Conservation (phyloP, 2,888 invertebrate species). For the Conchocele bisecta region DNA sequence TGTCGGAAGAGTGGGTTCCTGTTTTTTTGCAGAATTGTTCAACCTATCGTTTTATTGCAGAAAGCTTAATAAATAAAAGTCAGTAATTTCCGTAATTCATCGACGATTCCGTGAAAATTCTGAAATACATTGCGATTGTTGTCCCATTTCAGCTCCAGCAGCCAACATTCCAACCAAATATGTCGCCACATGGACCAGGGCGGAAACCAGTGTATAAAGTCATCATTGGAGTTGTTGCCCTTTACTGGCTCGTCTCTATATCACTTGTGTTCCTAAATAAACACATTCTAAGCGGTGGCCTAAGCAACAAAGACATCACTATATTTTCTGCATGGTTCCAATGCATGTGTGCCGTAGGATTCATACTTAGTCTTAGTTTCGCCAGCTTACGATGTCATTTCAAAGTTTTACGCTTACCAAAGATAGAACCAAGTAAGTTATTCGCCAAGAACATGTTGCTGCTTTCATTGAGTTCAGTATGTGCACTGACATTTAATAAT, state of each 20-base stretch:
- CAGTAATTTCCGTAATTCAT: too few species aligned
- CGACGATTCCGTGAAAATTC: too few species aligned
- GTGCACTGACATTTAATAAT: slow-evolving; percentile 81
- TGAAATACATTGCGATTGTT: too few species aligned
- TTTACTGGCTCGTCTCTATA: slow-evolving; percentile 92
- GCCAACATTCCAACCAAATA: too few species aligned
- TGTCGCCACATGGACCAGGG: background rate
- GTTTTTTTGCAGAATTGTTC: too few species aligned
- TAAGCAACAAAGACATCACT: slow-evolving; percentile 73
- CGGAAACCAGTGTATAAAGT: slow-evolving; percentile 22
- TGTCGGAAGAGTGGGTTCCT: too few species aligned
- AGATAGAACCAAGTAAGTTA: slow-evolving; percentile 56
- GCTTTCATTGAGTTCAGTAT: slow-evolving; percentile 75
- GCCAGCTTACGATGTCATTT: slow-evolving; percentile 8
- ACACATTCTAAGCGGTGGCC: slow-evolving; percentile 84
- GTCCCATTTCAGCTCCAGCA: too few species aligned
- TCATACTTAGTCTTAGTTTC: slow-evolving; percentile 55
- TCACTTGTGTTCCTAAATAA: slow-evolving; percentile 98
- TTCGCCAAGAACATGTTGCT: slow-evolving; percentile 70
- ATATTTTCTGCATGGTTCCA: slow-evolving; percentile 82
- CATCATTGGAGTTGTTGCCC: slow-evolving; percentile 68
- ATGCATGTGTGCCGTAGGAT: slow-evolving; percentile 73
- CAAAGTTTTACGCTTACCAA: slow-evolving; percentile 43
- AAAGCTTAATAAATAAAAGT: too few species aligned
- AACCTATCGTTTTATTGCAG: too few species aligned